A percentile compares a stretch with the other conserved stretches of the same genome.
These are phyloP conservation scores for Limulus polyphemus DNA, from an alignment of 2,888 invertebrate species.

Conservation along the genomic window DNA sequence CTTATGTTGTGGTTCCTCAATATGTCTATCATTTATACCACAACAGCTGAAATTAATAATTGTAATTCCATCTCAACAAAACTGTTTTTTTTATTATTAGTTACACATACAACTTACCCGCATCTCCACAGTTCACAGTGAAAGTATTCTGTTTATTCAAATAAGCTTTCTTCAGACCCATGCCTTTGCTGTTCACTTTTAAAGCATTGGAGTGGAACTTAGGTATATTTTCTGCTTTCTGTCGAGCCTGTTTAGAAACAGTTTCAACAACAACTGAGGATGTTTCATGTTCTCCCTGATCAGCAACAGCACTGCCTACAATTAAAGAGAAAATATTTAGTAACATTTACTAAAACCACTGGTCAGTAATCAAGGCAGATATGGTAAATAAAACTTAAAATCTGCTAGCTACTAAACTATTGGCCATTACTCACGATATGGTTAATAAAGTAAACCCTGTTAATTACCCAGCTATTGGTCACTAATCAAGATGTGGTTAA, in stretches of 20 bases:
- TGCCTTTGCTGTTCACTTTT: slow-evolving; percentile 81
- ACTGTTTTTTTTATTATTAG: too few species aligned
- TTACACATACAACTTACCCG: slow-evolving; percentile 51
- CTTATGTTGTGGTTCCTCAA: too few species aligned
- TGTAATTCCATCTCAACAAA: too few species aligned
- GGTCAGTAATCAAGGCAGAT: slow-evolving; percentile 1
- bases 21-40: too few species aligned
- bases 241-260: slow-evolving; percentile 66
- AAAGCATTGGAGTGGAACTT: slow-evolving; percentile 82
- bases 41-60: too few species aligned
- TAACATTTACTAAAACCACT: too few species aligned
- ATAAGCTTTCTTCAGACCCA: slow-evolving; percentile 90
- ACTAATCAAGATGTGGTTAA: too few species aligned
- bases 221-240: slow-evolving; percentile 53
- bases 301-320: slow-evolving; percentile 68
- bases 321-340: slow-evolving; percentile 9
- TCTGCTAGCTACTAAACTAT: slow-evolving; percentile 1
- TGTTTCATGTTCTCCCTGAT: slow-evolving; percentile 80
- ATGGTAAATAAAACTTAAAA: slow-evolving; percentile 6
- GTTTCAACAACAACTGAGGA: slow-evolving; percentile 89
- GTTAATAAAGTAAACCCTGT: too few species aligned
- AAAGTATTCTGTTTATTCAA: slow-evolving; percentile 89
- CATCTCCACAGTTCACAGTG: slow-evolving; percentile 74
- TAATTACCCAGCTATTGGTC: too few species aligned
- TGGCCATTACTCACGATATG: too few species aligned